Conservation (phyloP, 2,113 vertebrate genomes). For the Otis tarda region DNA sequence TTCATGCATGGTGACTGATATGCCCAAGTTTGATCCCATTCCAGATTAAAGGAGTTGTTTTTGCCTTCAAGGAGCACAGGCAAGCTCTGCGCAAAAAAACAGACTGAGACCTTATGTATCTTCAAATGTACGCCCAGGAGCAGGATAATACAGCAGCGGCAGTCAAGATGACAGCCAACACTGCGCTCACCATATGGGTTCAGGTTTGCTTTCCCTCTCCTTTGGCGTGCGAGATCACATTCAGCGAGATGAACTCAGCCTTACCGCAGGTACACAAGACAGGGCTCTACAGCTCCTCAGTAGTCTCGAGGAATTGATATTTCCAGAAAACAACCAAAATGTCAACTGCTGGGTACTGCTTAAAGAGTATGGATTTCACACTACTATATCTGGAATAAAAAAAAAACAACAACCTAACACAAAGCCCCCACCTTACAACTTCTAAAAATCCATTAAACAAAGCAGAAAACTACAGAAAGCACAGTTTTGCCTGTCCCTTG, state of each 20-base stretch:
- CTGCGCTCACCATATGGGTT: constrained; percentile 1
- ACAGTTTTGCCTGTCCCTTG: background rate
- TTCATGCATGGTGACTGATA: background rate
- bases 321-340: background rate
- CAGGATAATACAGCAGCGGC: constrained; percentile 1
- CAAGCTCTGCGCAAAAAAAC: background rate
- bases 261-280: background rate
- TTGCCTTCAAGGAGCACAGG: constrained; percentile 25
- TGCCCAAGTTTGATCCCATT: background rate
- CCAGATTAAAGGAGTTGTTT: constrained; percentile 32
- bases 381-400: background rate
- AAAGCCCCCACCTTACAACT: background rate
- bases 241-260: background rate
- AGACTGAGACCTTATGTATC: constrained; percentile 16
- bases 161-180: constrained; percentile 20
- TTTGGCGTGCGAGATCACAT: background rate
- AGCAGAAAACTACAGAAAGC: background rate
- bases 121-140: background rate
- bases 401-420: background rate
- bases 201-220: constrained; percentile 15
- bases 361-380: background rate
- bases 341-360: background rate
- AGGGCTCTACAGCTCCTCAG: background rate
- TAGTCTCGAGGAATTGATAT: background rate
- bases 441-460: background rate